phyloP scores from a whole-genome alignment of 2,888 invertebrate species.

The Adelognathus sp. region DNA sequence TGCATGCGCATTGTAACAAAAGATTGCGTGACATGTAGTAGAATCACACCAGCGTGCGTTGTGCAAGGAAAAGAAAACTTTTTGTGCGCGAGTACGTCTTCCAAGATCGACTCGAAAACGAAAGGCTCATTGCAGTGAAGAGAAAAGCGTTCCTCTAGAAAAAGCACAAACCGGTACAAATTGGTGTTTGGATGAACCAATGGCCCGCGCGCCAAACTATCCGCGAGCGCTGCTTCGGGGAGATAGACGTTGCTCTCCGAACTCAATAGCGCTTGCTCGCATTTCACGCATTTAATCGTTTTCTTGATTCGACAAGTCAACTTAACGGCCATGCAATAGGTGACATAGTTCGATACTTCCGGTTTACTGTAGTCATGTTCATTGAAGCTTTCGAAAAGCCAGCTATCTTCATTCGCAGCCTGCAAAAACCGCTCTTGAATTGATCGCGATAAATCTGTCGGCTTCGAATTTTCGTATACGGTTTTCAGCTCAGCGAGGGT shows the following conservation, averaged over 20 bases:
- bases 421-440: constrained; percentile 39
- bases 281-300: constrained; percentile 28
- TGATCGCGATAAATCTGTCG: constrained; percentile 13
- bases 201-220: constrained; percentile 23
- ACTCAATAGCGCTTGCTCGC: constrained; percentile 39
- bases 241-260: constrained; percentile 13
- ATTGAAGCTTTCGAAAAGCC: constrained; percentile 45
- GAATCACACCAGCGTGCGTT: not conserved
- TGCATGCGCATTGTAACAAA: constrained; percentile 25
- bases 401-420: constrained; percentile 28
- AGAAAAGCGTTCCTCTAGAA: constrained; percentile 37
- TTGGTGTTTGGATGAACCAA: constrained; percentile 46
- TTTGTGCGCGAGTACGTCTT: constrained; percentile 31
- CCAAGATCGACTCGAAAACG: constrained; percentile 41
- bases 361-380: constrained; percentile 54
- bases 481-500: constrained; percentile 47
- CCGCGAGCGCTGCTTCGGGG: constrained; percentile 29
- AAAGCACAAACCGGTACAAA: too few species aligned
- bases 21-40: constrained; percentile 6
- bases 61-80: constrained; percentile 36
- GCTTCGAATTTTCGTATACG: constrained; percentile 39
- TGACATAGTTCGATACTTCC: constrained; percentile 37
- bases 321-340: constrained; percentile 48
- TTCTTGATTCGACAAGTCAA: constrained; percentile 35
- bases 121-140: constrained; percentile 31